Evolutionary conservation across 2,113 vertebrate species (phyloP).

Genomic region (Anolis carolinensis): DNA sequence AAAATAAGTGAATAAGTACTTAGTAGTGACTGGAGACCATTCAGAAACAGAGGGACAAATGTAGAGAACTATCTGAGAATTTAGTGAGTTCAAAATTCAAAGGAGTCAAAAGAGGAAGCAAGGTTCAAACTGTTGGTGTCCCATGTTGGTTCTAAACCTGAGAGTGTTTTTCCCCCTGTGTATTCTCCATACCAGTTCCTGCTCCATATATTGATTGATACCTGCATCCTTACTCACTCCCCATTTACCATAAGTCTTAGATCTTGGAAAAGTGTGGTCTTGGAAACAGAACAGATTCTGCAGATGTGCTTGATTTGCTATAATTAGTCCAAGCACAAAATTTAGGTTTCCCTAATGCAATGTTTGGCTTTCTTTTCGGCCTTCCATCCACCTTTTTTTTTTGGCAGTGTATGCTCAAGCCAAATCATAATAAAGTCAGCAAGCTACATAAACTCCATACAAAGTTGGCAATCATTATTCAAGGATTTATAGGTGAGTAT

Average conservation of each 20-base stretch:
- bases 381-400: not conserved
- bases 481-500: not conserved
- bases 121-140: not conserved
- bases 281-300: not conserved
- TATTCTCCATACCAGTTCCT: not conserved
- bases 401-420: not conserved
- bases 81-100: not conserved
- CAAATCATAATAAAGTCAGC: not conserved
- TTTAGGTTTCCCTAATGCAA: not conserved
- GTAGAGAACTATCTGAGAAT: not conserved
- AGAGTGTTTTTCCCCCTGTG: not conserved
- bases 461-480: not conserved
- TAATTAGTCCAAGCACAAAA: slow-evolving; percentile 1
- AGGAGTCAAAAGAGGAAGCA: not conserved
- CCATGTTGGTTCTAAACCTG: not conserved
- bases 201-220: not conserved
- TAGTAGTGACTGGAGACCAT: not conserved
- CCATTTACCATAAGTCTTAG: not conserved
- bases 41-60: not conserved
- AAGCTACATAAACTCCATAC: not conserved
- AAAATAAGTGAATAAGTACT: not conserved
- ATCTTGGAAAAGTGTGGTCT: not conserved
- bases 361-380: not conserved
- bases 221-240: not conserved
- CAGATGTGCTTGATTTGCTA: slow-evolving; percentile 10